Percentiles rank a stretch among this genome's conserved stretches.
Conservation (phyloP, 2,888 invertebrate genomes). For the Tachina fera region DNA sequence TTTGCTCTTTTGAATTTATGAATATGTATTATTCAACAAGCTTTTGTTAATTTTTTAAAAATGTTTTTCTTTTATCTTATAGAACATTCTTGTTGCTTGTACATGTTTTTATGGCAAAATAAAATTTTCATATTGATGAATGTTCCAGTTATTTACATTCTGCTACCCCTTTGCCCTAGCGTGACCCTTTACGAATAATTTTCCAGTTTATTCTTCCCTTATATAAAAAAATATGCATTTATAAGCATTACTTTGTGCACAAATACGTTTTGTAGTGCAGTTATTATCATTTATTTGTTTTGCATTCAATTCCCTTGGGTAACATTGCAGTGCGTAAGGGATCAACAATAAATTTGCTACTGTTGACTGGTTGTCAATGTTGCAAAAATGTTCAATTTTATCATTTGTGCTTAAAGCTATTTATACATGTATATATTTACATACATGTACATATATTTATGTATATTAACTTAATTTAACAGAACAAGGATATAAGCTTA, state of each 20-base stretch:
- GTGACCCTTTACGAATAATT: conserved; percentile 27
- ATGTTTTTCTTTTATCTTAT: conserved; percentile 1
- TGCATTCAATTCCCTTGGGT: conserved; percentile 56
- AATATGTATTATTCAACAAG: conserved; percentile 17
- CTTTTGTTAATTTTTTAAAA: conserved; percentile 20
- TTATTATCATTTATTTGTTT: conserved; percentile 1
- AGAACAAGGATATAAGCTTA: too few relatives aligned
- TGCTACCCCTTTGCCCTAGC: neutral
- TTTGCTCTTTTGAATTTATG: conserved; percentile 6
- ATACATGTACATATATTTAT: neutral
- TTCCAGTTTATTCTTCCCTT: neutral
- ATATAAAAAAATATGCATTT: neutral
- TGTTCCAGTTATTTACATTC: conserved; percentile 47
- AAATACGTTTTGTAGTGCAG: conserved; percentile 39
- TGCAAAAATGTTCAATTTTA: conserved; percentile 59
- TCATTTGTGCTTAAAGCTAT: conserved; percentile 34
- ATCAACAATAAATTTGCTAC: conserved; percentile 61
- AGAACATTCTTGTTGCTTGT: conserved; percentile 8
- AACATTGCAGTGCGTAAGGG: conserved; percentile 58
- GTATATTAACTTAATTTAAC: too few relatives aligned
- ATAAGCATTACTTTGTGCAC: neutral
- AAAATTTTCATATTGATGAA: conserved; percentile 58
- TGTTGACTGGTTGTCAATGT: conserved; percentile 66
- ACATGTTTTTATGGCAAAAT: neutral
- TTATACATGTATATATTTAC: neutral